A percentile compares a stretch with the other conserved stretches of the same genome.
phyloP scores from a whole-genome alignment of 2,113 vertebrate genomes.

The Ciconia boyciana region DNA sequence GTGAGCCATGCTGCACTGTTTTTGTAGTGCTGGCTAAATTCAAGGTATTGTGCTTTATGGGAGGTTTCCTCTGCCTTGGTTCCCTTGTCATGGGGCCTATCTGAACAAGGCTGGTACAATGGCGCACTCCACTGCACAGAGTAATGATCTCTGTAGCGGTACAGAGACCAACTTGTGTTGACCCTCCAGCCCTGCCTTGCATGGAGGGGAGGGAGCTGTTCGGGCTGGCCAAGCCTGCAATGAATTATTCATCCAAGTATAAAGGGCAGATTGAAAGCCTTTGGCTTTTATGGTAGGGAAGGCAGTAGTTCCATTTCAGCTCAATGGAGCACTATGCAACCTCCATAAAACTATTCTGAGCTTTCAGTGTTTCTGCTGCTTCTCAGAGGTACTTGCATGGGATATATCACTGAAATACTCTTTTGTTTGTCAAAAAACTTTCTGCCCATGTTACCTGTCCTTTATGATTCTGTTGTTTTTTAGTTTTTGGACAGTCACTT shows the following conservation, averaged over 20 bases:
- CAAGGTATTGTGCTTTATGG: background rate
- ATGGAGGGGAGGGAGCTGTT: slow-evolving; percentile 1
- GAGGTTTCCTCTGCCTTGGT: background rate
- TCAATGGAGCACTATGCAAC: slow-evolving; percentile 15
- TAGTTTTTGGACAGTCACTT: background rate
- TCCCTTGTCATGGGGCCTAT: background rate
- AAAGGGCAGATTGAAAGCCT: slow-evolving; percentile 57
- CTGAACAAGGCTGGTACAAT: background rate
- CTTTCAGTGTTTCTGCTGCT: background rate
- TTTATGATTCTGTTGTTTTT: background rate
- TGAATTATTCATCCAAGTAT: slow-evolving; percentile 50
- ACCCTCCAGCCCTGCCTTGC: background rate
- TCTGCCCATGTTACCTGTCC: background rate
- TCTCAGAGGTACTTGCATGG: background rate
- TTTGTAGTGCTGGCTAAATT: background rate
- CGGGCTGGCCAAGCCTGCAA: background rate
- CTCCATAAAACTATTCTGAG: background rate
- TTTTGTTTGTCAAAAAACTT: background rate
- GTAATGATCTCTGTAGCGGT: background rate
- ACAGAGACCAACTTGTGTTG: slow-evolving; percentile 9
- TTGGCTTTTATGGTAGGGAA: slow-evolving; percentile 22
- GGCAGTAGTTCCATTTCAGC: slow-evolving; percentile 16
- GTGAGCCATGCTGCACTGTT: background rate
- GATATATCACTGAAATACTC: background rate
- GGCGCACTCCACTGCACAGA: background rate